phyloP scores from a whole-genome alignment of 1,140 invertebrate species.

The Drosophila bocki region DNA sequence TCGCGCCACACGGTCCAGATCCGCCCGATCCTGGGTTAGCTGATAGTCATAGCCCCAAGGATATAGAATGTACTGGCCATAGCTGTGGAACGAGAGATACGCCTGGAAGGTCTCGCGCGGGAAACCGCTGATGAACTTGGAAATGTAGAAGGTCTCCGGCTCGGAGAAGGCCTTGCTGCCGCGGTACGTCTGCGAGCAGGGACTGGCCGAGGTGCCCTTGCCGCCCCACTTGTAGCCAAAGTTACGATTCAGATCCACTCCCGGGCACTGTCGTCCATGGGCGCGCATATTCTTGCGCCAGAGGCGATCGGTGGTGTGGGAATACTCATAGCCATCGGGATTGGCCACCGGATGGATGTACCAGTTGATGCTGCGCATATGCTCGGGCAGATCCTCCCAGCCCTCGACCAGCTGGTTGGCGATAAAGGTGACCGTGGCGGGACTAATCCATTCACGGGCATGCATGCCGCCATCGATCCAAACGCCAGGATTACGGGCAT shows the following conservation, averaged over 20 bases:
- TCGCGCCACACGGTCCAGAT: conserved; percentile 89
- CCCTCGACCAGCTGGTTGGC: conserved; percentile 92
- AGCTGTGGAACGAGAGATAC: conserved; percentile 95
- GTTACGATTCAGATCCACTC: conserved; percentile 93
- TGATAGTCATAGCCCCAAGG: conserved; percentile 93
- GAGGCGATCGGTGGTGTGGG: conserved; percentile 90
- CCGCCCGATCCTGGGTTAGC: conserved; percentile 89
- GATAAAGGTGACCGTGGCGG: conserved; percentile 93
- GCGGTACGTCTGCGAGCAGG: conserved; percentile 95
- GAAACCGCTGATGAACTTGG: conserved; percentile 87
- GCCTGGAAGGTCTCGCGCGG: conserved; percentile 87
- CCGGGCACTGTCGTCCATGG: conserved; percentile 87
- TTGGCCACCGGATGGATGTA: conserved; percentile 92
- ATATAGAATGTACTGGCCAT: conserved; percentile 94
- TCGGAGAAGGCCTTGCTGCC: conserved; percentile 96
- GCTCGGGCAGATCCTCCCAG: conserved; percentile 88
- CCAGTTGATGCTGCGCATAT: conserved; percentile 93
- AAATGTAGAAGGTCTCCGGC: conserved; percentile 92
- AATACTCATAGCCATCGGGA: conserved; percentile 95
- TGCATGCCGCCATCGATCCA: conserved; percentile 93
- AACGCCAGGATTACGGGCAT: conserved; percentile 87
- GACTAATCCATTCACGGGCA: conserved; percentile 96
- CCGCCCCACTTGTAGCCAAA: conserved; percentile 93
- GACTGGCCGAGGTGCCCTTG: conserved; percentile 93
- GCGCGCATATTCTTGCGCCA: conserved; percentile 93